Evolutionary conservation across 1,140 invertebrate species (phyloP), one percentile per base, ranked within the genome.

Genomic region (Zaprionus lachaisei): DNA sequence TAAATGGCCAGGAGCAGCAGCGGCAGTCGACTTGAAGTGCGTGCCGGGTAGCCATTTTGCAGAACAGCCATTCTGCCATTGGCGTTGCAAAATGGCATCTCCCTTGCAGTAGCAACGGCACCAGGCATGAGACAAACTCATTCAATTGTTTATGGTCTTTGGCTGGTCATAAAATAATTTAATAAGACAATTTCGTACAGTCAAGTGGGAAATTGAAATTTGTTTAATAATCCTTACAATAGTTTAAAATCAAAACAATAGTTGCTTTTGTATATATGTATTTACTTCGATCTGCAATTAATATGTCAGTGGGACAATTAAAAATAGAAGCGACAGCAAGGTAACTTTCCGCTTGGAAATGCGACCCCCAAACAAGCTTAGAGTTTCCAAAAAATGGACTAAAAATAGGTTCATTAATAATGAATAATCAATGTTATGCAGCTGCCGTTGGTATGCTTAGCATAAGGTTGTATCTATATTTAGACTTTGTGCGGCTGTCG

Each of bases 1-100:
- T 73, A 77, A 77, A 63, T 51, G 63, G 37, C 55, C 57, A 60
- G 26, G 11, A 55, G 64, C 37, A 57, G 55, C 65, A 78, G 62
- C 58, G 49, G 26, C 55, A 72, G 28, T 31, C 55, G 62, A 78
- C 61, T 79, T 83, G 55, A 79, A 79, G 66, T 79, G 77, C 80
- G 80, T 83, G 81, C 80, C 63, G 67, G 55, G 47, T 72, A 72
- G 77, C 60, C 69, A 76, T 83, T 83, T 80, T 63, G 68, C 49
- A 51, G 64, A 63, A 58, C 75, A 72, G 57, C 69, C 67, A 57
- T 79, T 41, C 51, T 69, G 58, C n/a, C 51, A 57, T 22, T 51
- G 63, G 66, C 49, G n/a, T 66, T 57, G 49, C 63, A 76, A 66
- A 72, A 62, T 63, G 55, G 62, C 77, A 7, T n/a, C 28, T 41